Evolutionary conservation across 2,888 invertebrate genomes (phyloP).

Genomic region (Noctua pronuba): DNA sequence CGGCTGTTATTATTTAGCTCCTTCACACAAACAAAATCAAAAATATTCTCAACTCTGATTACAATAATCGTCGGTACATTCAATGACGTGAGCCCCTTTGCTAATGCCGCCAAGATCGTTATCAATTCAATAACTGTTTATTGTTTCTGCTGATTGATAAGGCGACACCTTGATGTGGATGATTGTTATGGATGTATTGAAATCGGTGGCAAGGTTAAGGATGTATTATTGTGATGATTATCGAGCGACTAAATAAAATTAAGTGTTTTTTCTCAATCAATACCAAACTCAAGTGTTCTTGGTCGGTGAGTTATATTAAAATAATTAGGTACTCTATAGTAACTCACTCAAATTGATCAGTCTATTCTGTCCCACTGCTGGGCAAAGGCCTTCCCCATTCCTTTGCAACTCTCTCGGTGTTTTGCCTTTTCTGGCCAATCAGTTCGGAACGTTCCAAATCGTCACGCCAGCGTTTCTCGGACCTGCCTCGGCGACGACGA

Average conservation of each 20-base stretch:
- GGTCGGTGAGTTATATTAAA: neutral
- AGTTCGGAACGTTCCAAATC: too few relatives aligned
- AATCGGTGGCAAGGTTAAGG: conserved; percentile 38
- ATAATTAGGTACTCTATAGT: neutral
- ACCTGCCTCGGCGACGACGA: too few relatives aligned
- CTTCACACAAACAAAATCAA: conserved; percentile 43
- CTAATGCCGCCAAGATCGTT: conserved; percentile 70
- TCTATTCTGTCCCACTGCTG: too few relatives aligned
- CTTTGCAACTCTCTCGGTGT: too few relatives aligned
- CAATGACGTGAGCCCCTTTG: conserved; percentile 66
- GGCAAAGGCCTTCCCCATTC: too few relatives aligned
- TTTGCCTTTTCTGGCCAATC: too few relatives aligned
- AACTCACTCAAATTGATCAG: too few relatives aligned
- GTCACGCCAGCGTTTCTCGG: too few relatives aligned
- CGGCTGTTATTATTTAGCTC: too few relatives aligned
- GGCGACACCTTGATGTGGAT: conserved; percentile 50
- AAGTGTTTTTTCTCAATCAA: neutral
- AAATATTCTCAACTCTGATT: conserved; percentile 82
- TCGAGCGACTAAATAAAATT: neutral
- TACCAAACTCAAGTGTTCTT: neutral
- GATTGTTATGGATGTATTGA: conserved; percentile 22
- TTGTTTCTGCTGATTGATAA: conserved; percentile 69
- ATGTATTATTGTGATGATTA: neutral
- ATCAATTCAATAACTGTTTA: conserved; percentile 74
- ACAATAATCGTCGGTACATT: conserved; percentile 74